Conservation (phyloP, 2,888 invertebrate species). For the Drosophila gaucha region DNA sequence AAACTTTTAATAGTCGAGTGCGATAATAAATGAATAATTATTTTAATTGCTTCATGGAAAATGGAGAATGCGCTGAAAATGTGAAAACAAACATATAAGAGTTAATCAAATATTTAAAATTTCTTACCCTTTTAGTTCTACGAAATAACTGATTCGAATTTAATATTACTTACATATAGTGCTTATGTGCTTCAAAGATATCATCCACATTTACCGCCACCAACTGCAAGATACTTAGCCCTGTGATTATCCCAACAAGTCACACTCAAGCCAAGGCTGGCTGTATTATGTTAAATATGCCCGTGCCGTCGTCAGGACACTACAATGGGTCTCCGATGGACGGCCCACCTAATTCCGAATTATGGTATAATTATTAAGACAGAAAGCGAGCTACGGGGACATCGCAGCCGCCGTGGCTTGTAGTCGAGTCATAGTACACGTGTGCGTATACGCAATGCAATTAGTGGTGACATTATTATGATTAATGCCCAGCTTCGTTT, state of each 20-base stretch:
- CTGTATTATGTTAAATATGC: constrained; percentile 50
- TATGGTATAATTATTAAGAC: constrained; percentile 55
- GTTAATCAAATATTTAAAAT: too few relatives aligned
- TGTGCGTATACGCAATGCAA: constrained; percentile 79
- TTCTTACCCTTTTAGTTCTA: too few relatives aligned
- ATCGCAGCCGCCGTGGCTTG: constrained; percentile 13
- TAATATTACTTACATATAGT: too few relatives aligned
- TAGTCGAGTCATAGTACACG: constrained; percentile 53
- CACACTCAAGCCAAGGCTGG: constrained; percentile 13
- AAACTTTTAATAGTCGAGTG: neutral
- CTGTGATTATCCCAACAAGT: constrained; percentile 15
- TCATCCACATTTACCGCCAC: neutral
- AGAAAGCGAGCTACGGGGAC: constrained; percentile 9
- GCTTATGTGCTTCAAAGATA: too few relatives aligned
- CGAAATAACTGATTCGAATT: too few relatives aligned
- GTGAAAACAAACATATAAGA: too few relatives aligned
- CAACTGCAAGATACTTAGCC: constrained; percentile 14
- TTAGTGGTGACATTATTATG: constrained; percentile 78
- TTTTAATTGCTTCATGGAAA: neutral
- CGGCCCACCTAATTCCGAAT: constrained; percentile 63
- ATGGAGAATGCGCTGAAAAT: too few relatives aligned
- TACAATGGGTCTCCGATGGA: neutral
- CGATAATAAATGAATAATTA: neutral
- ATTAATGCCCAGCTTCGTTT: constrained; percentile 58
- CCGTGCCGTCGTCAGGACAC: constrained; percentile 16